Evolutionary conservation across 2,113 vertebrate species (phyloP).

Genomic region (Herpailurus yagouaroundi): DNA sequence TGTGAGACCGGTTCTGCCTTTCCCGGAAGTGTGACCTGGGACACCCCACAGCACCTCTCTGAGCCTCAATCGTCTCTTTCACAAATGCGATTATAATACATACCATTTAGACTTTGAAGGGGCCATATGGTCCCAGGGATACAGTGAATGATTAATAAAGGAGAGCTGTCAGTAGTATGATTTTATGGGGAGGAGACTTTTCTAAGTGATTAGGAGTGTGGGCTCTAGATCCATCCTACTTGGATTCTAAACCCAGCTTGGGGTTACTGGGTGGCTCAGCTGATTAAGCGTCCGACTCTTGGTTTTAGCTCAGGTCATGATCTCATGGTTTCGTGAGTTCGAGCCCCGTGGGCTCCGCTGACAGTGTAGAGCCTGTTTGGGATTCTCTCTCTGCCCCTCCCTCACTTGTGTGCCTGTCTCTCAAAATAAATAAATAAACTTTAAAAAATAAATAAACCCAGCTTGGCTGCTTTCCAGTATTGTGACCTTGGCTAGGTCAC

Average conservation of each 20-base stretch:
- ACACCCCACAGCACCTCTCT: neutral
- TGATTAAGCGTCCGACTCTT: no score
- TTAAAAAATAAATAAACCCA: neutral
- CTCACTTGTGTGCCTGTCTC: no score
- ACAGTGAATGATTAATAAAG: neutral
- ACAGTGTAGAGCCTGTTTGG: no score
- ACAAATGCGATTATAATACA: neutral
- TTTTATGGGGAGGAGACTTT: neutral
- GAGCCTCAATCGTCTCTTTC: neutral
- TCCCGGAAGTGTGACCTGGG: neutral
- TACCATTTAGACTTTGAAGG: neutral
- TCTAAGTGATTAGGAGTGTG: neutral
- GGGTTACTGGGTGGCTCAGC: no score
- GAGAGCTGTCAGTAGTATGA: neutral
- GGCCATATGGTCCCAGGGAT: neutral
- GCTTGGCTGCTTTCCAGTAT: neutral
- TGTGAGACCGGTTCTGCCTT: neutral
- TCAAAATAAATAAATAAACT: no score
- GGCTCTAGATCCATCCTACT: neutral
- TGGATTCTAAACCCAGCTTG: neutral
- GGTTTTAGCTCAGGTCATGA: no score
- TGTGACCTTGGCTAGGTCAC: neutral
- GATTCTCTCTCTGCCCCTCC: no score
- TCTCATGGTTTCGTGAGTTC: no score
- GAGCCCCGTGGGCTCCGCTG: no score